Conservation (phyloP, 2,113 vertebrate species). For the Dasypus novemcinctus region DNA sequence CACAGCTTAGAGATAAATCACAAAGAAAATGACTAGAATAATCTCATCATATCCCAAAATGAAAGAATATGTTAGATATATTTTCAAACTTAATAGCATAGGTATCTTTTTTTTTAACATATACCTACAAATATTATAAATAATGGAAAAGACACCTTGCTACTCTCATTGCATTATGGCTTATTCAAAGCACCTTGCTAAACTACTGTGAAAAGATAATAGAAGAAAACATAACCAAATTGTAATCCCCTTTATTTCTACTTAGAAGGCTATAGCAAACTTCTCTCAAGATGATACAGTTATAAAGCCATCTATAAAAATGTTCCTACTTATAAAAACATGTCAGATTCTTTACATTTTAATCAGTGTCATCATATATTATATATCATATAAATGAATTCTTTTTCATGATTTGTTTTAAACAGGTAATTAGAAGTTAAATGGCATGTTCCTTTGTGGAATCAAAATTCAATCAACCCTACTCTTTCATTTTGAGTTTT, state of each 20-base stretch:
- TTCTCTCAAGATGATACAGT: not conserved
- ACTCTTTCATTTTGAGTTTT: not conserved
- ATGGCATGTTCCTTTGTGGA: not conserved
- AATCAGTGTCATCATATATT: not conserved
- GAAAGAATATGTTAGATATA: not conserved
- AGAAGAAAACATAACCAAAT: not conserved
- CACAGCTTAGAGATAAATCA: not conserved
- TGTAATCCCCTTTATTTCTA: not conserved
- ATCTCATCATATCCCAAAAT: not conserved
- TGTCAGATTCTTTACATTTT: not conserved
- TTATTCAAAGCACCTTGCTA: not conserved
- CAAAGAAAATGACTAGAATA: not conserved
- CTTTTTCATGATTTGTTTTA: not conserved
- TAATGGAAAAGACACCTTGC: not conserved
- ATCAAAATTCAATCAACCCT: not conserved
- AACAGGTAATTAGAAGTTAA: not conserved
- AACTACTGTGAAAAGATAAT: not conserved
- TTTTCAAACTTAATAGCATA: not conserved
- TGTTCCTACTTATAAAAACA: not conserved
- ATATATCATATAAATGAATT: not conserved
- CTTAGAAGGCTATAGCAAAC: not conserved
- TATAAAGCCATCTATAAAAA: not conserved
- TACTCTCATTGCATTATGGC: not conserved
- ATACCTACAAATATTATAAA: not conserved
- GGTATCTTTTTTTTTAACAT: not conserved